Conservation (phyloP, 2,113 vertebrate species). For the Gila orcuttii region DNA sequence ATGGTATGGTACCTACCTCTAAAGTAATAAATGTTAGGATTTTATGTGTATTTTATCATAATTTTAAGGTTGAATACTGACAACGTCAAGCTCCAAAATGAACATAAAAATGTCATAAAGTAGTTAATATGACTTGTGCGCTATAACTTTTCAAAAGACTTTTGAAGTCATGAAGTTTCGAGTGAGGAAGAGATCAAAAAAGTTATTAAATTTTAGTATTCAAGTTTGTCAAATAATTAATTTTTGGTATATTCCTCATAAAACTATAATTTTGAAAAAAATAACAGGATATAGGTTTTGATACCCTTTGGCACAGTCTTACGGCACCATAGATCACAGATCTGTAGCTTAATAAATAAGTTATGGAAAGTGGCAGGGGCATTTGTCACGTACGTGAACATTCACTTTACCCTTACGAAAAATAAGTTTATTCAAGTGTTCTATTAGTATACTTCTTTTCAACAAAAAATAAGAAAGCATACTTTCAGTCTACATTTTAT, state of each 20-base stretch:
- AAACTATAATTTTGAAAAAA: no score
- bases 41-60: no score
- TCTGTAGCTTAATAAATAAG: conserved; percentile 18
- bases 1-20: not conserved
- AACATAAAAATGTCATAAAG: not conserved
- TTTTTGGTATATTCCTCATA: no score
- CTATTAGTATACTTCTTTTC: no score
- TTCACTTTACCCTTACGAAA: no score
- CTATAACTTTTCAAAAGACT: not conserved
- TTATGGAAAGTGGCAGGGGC: not conserved
- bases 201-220: not conserved
- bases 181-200: not conserved
- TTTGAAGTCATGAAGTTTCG: not conserved
- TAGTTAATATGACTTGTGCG: not conserved
- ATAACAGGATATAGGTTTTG: no score
- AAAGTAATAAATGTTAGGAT: not conserved
- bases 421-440: no score
- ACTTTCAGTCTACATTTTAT: no score
- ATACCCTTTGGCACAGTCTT: not conserved
- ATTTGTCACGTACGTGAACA: conserved; percentile 3
- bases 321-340: not conserved
- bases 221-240: no score
- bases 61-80: not conserved
- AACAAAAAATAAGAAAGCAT: no score
- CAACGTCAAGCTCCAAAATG: not conserved